Conservation (phyloP, 2,888 invertebrate species). For the Thereva nobilitata region DNA sequence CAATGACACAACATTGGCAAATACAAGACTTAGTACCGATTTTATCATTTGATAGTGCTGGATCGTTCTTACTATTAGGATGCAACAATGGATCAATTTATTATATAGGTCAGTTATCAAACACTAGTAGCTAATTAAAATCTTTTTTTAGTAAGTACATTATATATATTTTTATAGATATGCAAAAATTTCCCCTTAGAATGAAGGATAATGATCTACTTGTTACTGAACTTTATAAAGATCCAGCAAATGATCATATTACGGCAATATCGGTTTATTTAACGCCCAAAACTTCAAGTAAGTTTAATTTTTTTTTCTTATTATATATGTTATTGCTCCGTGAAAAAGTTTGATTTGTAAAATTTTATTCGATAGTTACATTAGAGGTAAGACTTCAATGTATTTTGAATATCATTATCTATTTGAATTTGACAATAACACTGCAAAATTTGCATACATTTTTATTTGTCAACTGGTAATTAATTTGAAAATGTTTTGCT, state of each 20-base stretch:
- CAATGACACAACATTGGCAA: slow-evolving; percentile 99
- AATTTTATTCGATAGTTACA: too few relatives aligned
- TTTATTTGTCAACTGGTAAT: too few relatives aligned
- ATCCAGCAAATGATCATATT: slow-evolving; percentile 93
- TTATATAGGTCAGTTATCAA: slow-evolving; percentile 77
- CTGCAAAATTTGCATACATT: too few relatives aligned
- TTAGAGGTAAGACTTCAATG: too few relatives aligned
- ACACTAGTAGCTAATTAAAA: not conserved
- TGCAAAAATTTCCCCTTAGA: slow-evolving; percentile 98
- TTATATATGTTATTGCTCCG: not conserved
- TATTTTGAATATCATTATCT: too few relatives aligned
- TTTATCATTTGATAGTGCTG: slow-evolving; percentile 95
- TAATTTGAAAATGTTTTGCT: too few relatives aligned
- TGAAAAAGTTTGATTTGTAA: too few relatives aligned
- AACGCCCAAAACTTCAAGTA: slow-evolving; percentile 98
- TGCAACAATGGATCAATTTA: slow-evolving; percentile 97
- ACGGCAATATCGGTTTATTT: slow-evolving; percentile 98
- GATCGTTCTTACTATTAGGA: slow-evolving; percentile 91
- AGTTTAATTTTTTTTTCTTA: slow-evolving; percentile 56
- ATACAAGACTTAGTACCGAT: slow-evolving; percentile 95
- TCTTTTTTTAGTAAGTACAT: not conserved
- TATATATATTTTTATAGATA: slow-evolving; percentile 67
- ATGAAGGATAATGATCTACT: slow-evolving; percentile 99
- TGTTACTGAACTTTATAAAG: slow-evolving; percentile 93
- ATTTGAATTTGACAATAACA: too few relatives aligned